Conservation (phyloP, 2,797 vertebrate species). For the Melanotaenia parkinsoni region DNA sequence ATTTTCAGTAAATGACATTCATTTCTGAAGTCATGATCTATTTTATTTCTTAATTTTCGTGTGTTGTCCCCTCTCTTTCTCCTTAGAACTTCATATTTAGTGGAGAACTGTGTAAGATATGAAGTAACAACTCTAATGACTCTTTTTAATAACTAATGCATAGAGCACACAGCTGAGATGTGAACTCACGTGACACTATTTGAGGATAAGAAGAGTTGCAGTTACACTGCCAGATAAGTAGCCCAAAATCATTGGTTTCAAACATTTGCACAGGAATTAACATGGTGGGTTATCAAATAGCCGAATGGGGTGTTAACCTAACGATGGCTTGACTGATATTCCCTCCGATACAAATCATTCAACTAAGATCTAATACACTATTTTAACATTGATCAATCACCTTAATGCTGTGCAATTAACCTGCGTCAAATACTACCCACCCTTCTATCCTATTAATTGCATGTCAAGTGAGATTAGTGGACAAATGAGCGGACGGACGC, state of each 20-base stretch:
- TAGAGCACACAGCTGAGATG: background rate
- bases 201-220: background rate
- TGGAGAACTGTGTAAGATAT: background rate
- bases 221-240: background rate
- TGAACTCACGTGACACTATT: background rate
- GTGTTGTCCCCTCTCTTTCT: background rate
- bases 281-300: background rate
- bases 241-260: background rate
- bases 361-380: background rate
- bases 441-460: constrained; percentile 27
- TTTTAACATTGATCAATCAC: constrained; percentile 1
- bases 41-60: background rate
- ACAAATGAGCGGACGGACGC: background rate
- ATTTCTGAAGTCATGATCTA: background rate
- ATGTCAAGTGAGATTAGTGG: constrained; percentile 15
- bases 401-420: background rate
- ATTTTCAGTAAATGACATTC: constrained; percentile 17
- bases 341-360: background rate
- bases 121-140: background rate
- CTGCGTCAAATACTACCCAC: background rate
- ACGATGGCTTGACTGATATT: background rate
- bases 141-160: constrained; percentile 28
- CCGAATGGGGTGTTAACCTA: background rate
- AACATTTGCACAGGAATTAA: background rate
- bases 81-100: background rate